Conservation (phyloP, 2,797 vertebrate species). For the Loris lydekkerianus region DNA sequence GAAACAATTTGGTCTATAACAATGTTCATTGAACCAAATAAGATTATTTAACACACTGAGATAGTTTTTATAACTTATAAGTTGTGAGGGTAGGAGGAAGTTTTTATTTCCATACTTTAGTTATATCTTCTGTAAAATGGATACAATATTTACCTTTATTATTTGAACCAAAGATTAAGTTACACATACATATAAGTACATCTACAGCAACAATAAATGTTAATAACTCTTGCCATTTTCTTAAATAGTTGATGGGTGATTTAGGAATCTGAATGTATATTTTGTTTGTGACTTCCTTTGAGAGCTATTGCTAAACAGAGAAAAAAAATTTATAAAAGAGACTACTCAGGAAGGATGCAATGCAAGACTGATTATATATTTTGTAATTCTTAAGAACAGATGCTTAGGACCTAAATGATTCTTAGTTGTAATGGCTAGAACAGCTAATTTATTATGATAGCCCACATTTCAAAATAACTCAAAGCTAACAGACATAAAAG, state of each 20-base stretch:
- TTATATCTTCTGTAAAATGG: constrained; percentile 27
- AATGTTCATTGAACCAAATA: neutral
- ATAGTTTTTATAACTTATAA: neutral
- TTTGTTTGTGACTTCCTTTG: constrained; percentile 40
- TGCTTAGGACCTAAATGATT: constrained; percentile 26
- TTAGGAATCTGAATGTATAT: constrained; percentile 27
- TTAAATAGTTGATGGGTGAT: constrained; percentile 14
- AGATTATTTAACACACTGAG: neutral
- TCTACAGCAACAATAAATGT: constrained; percentile 50
- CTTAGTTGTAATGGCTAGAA: constrained; percentile 9
- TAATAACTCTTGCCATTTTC: constrained; percentile 18
- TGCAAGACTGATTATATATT: constrained; percentile 17
- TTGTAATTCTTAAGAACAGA: constrained; percentile 43
- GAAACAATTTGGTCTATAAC: neutral
- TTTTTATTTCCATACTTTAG: constrained; percentile 56
- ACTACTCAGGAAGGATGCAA: neutral
- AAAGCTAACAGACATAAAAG: constrained; percentile 43
- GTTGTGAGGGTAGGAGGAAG: neutral
- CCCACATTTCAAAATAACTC: constrained; percentile 46
- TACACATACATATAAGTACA: neutral
- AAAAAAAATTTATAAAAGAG: neutral
- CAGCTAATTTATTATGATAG: constrained; percentile 20
- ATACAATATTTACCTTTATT: constrained; percentile 20
- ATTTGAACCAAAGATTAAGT: constrained; percentile 48
- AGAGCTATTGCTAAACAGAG: constrained; percentile 14